A percentile compares a stretch with the other conserved stretches of the same genome.
Evolutionary conservation across 35 echinoderm and acorn worm species (phyloP).

Genomic region (Ophiothrix spiculata): DNA sequence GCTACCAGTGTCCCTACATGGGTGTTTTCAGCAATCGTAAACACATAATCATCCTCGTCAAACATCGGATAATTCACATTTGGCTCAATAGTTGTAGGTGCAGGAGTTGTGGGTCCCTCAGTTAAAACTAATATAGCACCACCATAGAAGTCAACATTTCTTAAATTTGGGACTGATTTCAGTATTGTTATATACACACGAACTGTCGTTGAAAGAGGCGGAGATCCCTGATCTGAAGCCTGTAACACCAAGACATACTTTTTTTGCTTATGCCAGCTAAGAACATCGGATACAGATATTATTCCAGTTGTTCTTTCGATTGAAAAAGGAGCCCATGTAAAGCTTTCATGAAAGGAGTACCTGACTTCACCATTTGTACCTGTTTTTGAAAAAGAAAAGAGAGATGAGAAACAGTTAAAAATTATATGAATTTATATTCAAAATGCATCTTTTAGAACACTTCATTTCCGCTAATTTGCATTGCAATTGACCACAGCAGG

Average conservation of each 20-base stretch:
- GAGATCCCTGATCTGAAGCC: background rate
- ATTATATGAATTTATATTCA: too few species aligned
- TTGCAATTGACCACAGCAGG: too few species aligned
- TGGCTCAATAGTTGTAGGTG: background rate
- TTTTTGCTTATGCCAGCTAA: background rate
- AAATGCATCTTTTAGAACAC: too few species aligned
- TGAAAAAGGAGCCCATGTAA: background rate
- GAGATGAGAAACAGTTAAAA: too few species aligned
- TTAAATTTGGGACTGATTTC: background rate
- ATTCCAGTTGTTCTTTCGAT: background rate
- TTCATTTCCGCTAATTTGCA: too few species aligned
- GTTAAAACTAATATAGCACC: background rate
- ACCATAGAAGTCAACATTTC: background rate
- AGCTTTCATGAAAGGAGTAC: background rate
- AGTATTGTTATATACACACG: background rate
- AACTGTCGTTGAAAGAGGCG: background rate
- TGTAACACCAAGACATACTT: background rate
- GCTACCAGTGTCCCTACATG: background rate
- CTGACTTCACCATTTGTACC: background rate
- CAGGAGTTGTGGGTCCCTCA: background rate
- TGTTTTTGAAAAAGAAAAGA: too few species aligned
- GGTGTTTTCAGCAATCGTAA: background rate
- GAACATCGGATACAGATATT: background rate
- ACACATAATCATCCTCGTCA: background rate
- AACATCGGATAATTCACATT: background rate